Evolutionary conservation across 2,113 vertebrate genomes (phyloP).

Genomic region (Lagopus leucura): DNA sequence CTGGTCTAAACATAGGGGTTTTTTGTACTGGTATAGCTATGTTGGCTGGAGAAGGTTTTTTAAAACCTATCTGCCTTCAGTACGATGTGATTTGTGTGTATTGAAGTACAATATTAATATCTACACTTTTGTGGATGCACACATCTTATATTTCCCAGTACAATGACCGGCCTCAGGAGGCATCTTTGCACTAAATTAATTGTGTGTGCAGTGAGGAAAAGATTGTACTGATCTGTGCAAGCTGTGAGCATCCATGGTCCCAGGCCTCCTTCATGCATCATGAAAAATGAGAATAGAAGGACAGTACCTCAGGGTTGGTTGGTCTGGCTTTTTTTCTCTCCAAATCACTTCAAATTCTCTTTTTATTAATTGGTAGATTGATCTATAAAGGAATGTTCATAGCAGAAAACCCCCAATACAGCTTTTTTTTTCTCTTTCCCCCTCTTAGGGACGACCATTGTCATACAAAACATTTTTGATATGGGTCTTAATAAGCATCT

Average conservation of each 20-base stretch:
- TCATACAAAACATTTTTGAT: slow-evolving; percentile 97
- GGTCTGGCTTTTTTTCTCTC: neutral
- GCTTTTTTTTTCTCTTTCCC: neutral
- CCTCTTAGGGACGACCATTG: slow-evolving; percentile 87
- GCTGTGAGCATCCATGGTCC: neutral
- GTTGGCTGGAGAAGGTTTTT: slow-evolving; percentile 34
- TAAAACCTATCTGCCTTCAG: slow-evolving; percentile 34
- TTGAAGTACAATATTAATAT: slow-evolving; percentile 31
- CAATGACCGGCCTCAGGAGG: neutral
- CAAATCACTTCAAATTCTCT: neutral
- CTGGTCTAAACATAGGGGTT: slow-evolving; percentile 49
- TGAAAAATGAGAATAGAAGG: neutral
- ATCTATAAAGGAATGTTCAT: neutral
- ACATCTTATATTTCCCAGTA: neutral
- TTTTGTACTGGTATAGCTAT: slow-evolving; percentile 45
- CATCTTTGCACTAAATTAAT: slow-evolving; percentile 9
- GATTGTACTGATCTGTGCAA: neutral
- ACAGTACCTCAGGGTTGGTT: neutral
- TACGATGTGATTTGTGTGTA: slow-evolving; percentile 60
- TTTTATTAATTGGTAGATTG: neutral
- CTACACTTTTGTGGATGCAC: neutral
- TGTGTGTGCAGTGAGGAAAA: neutral
- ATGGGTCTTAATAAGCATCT: slow-evolving; percentile 98
- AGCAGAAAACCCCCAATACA: neutral
- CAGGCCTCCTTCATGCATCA: neutral